A percentile compares a stretch with the other conserved stretches of the same genome.
Conservation (phyloP, 1,140 invertebrate genomes). For the Metopolophium dirhodum region DNA sequence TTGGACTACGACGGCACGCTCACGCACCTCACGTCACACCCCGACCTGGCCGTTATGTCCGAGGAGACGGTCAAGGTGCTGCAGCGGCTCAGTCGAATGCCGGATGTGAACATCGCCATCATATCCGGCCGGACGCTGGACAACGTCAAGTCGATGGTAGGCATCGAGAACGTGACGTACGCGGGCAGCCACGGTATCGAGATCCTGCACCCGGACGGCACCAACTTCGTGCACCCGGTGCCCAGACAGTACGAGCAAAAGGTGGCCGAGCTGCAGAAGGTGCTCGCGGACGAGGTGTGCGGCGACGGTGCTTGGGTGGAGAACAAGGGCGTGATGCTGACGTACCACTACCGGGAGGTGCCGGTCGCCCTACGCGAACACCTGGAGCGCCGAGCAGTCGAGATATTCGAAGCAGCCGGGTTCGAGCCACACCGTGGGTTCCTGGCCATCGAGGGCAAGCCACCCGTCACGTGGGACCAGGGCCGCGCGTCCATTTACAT, state of each 20-base stretch:
- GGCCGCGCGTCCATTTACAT: conserved; percentile 90
- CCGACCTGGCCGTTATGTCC: conserved; percentile 83
- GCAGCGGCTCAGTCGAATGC: conserved; percentile 82
- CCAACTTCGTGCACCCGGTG: conserved; percentile 89
- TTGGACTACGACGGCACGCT: conserved; percentile 90
- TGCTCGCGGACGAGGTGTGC: conserved; percentile 83
- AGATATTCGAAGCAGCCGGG: conserved; percentile 76
- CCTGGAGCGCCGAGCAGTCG: conserved; percentile 73
- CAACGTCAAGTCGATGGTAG: conserved; percentile 89
- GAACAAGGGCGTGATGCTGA: conserved; percentile 85
- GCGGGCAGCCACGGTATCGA: conserved; percentile 90
- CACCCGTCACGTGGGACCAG: conserved; percentile 90
- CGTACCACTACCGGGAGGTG: conserved; percentile 87
- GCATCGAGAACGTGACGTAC: conserved; percentile 88
- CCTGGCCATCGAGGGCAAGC: conserved; percentile 87
- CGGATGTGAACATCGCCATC: conserved; percentile 87
- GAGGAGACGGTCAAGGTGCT: conserved; percentile 84
- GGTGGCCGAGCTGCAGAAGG: conserved; percentile 77
- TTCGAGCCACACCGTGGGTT: conserved; percentile 80
- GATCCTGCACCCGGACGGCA: conserved; percentile 87
- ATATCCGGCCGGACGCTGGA: conserved; percentile 85
- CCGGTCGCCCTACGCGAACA: conserved; percentile 70
- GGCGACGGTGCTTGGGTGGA: conserved; percentile 90
- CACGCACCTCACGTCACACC: conserved; percentile 86
- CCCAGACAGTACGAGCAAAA: conserved; percentile 84